Evolutionary conservation across 1,140 invertebrate species (phyloP), one percentile per base, ranked within the genome.

Genomic region (Paramacrobiotus metropolitanus): DNA sequence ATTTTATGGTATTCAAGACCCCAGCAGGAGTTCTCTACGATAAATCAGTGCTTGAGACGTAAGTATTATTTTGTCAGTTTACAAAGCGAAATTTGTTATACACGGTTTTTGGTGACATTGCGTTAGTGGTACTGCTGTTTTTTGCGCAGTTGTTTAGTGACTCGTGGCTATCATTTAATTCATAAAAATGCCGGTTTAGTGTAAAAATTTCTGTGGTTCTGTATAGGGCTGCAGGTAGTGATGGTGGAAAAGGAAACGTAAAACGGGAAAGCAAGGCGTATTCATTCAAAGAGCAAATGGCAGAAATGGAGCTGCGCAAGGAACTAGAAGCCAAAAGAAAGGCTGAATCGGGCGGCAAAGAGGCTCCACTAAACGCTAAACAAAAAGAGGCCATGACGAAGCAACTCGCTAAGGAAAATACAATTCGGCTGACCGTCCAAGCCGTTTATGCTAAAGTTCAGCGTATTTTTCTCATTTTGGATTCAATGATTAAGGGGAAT

Each of bases 181-280:
- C 21, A 21, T 59, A 48, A 30, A 21, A 15, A 24, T 29, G 61
- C 44, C 60, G 34, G 75, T 77, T 31, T 66, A 80, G 68, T 65
- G 68, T 69, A 55, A 70, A 69, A n/a, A n/a, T n/a, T n/a, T n/a
- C n/a, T n/a, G n/a, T n/a, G n/a, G n/a, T n/a, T n/a, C n/a, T n/a
- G n/a, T n/a, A n/a, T n/a, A n/a, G n/a, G n/a, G n/a, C n/a, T n/a
- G n/a, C n/a, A n/a, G n/a, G n/a, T 64, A 73, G 77, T 60, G 66
- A 70, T 29, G 77, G 78, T 21, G 67, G 66, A 0, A 64, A 70
- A 59, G 79, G 80, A 21, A 95, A 97, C 67, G 79, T 97, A 68
- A 93, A 91, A 74, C 77, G 91, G 44, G 92, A 97, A 69, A 96
- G 87, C 70, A 97, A 95, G 76, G 86, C 83, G 1, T 97, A 97